These are phyloP conservation scores for Achatina immaculata DNA, from an alignment of 1,140 invertebrate species.

Conservation along the genomic window DNA sequence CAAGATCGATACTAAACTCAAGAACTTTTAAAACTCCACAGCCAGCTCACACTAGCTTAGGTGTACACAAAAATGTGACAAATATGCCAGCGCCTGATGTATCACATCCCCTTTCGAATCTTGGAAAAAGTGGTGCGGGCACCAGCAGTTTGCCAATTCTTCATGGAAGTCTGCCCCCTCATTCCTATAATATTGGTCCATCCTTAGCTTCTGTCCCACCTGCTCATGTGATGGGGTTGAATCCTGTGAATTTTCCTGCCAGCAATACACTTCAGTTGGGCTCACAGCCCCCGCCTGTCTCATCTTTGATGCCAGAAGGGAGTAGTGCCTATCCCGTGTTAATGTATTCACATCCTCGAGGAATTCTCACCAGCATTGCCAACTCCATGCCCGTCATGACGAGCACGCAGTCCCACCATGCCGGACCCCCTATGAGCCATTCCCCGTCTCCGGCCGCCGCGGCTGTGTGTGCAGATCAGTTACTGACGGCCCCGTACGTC, in stretches of 20 bases:
- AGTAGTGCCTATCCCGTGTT: background rate
- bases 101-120: background rate
- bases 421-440: conserved; percentile 24
- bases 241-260: conserved; percentile 5
- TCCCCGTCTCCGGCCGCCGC: conserved; percentile 6
- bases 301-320: conserved; percentile 1
- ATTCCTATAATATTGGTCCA: conserved; percentile 1
- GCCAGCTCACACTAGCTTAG: conserved; percentile 28
- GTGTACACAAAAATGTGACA: conserved; percentile 42
- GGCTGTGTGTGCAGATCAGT: background rate
- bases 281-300: background rate
- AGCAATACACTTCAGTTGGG: background rate
- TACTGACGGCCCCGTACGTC: background rate
- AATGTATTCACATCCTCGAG: background rate
- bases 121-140: background rate
- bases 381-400: conserved; percentile 14
- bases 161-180: background rate
- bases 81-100: conserved; percentile 39
- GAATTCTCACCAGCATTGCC: conserved; percentile 7
- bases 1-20: background rate
- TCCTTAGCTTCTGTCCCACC: background rate
- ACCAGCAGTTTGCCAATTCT: background rate
- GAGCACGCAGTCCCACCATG: background rate
- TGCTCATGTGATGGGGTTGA: background rate
- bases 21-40: conserved; percentile 24